A percentile compares a stretch with the other conserved stretches of the same genome.
These are phyloP conservation scores for Xyrichtys novacula DNA, from an alignment of 2,797 vertebrate genomes.

Conservation along the genomic window DNA sequence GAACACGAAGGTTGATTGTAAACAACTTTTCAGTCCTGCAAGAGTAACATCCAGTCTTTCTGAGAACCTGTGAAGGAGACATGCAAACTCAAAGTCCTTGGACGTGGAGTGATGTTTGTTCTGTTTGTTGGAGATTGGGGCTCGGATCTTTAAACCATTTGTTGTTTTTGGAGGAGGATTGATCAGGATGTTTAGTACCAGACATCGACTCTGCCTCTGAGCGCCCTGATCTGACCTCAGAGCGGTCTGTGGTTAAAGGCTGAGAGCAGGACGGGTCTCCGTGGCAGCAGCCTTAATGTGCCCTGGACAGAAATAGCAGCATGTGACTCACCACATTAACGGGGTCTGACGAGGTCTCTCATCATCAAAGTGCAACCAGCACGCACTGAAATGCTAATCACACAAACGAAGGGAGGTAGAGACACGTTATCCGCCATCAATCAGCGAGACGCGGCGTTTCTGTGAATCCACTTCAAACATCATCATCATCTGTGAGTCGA, in stretches of 20 bases:
- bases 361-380: constrained; percentile 16
- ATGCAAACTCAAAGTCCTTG: too few species aligned
- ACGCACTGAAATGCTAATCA: neutral
- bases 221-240: constrained; percentile 23
- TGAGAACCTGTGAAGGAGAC: too few species aligned
- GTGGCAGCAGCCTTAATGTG: constrained; percentile 1
- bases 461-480: neutral
- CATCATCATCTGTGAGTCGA: neutral
- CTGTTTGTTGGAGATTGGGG: too few species aligned
- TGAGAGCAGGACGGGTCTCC: neutral
- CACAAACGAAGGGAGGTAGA: neutral
- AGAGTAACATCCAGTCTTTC: too few species aligned
- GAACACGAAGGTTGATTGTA: too few species aligned
- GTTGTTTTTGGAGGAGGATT: too few species aligned
- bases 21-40: too few species aligned
- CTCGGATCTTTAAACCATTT: too few species aligned
- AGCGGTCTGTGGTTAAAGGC: neutral
- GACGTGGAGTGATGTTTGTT: too few species aligned
- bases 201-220: too few species aligned
- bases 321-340: constrained; percentile 43
- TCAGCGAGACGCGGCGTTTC: neutral
- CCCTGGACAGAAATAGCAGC: constrained; percentile 39
- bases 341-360: constrained; percentile 2
- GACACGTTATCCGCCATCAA: neutral
- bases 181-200: too few species aligned